Base-by-base conservation (phyloP, 2,113 vertebrate species). In the Etheostoma spectabile region DNA sequence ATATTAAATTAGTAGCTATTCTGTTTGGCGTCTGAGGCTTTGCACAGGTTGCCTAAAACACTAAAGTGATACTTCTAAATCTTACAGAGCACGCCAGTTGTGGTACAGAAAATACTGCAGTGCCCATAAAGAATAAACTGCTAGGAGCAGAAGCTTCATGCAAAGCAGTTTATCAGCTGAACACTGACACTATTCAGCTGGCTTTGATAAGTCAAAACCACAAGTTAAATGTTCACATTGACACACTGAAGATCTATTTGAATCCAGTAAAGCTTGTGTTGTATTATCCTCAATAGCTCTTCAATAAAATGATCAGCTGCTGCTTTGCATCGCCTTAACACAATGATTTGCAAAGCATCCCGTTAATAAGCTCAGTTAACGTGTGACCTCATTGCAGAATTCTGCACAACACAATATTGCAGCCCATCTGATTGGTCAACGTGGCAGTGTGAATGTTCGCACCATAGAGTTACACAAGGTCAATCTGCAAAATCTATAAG, bases 271-370 rank as follows among this genome's bases (percentile, higher is more conserved):
- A 80, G 45, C 45, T 2, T 38, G 62, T 22, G 21, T 53, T 82
- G 61, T 75, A 84, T 70, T 18, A 55, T 14, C 38, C 38, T 24
- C 27, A 49, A 46, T 3, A 38, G 48, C 21, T 46, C 59, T 53
- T 3, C 51, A 35, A 65, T 80, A 67, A 82, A 83, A 57, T 8
- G 21, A 77, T 55, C 33, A 15, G 53, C 66, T 46, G 30, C 80
- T 60, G 78, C 77, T 90, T 86, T 90, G 84, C 77, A 82, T 86
- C 35, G 0, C 33, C 38, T 68, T 67, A 79, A 74, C 79, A 52
- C 60, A 56, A 56, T 38, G 35, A 77, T 67, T 79, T 87, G 84
- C 82, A 88, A 85, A 88, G 27, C 7, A 0, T 2, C 16, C 33
- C 4, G 61, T 62, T 83, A 75, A 80, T 83, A 46, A 57, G 52